Conservation (phyloP, 2,797 vertebrate genomes). For the Apodemus agrarius region DNA sequence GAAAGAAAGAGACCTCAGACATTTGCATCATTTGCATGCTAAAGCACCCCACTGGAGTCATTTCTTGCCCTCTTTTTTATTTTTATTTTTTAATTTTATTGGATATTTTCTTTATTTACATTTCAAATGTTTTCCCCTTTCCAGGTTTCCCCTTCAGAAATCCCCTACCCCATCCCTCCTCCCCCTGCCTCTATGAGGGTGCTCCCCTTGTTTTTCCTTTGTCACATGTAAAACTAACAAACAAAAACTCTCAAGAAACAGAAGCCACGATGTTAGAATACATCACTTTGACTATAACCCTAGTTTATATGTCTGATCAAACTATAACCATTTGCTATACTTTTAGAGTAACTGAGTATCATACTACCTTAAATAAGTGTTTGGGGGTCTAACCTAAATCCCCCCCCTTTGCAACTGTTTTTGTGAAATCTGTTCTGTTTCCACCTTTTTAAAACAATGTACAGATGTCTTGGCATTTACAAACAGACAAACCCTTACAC, state of each 20-base stretch:
- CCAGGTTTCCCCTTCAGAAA: too few relatives aligned
- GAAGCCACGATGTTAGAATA: slow-evolving; percentile 91
- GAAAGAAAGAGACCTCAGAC: slow-evolving; percentile 88
- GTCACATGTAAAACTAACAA: slow-evolving; percentile 91
- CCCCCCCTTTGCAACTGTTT: background rate
- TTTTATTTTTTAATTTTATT: too few relatives aligned
- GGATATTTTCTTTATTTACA: too few relatives aligned
- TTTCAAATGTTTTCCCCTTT: slow-evolving; percentile 72
- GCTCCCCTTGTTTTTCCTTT: slow-evolving; percentile 68
- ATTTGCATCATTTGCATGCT: slow-evolving; percentile 86
- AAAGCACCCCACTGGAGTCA: slow-evolving; percentile 87
- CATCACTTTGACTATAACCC: slow-evolving; percentile 87
- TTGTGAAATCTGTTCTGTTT: background rate
- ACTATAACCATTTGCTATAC: background rate
- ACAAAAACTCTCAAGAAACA: slow-evolving; percentile 89
- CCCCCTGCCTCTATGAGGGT: too few relatives aligned
- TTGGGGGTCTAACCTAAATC: background rate
- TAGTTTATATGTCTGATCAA: slow-evolving; percentile 7
- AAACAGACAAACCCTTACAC: background rate
- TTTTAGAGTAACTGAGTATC: slow-evolving; percentile 1
- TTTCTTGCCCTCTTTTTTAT: slow-evolving; percentile 89
- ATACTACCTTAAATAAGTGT: background rate
- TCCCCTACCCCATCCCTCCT: too few relatives aligned
- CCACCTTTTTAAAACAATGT: background rate
- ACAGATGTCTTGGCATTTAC: background rate